Conservation (phyloP, 2,113 vertebrate species). For the Scortum barcoo region DNA sequence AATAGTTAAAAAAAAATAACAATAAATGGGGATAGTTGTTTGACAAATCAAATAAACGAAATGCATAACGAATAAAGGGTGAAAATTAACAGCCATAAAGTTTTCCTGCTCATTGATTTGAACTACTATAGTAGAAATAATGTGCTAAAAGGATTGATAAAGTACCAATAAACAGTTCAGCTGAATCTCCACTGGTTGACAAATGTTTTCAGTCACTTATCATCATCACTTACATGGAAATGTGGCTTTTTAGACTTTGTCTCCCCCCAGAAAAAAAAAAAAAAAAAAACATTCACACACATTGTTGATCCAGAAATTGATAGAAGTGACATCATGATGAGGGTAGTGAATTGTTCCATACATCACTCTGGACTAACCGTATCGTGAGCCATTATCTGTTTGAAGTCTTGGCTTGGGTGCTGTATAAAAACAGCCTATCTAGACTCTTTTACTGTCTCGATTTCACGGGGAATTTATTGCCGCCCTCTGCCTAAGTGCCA, state of each 20-base stretch:
- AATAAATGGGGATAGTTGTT: background rate
- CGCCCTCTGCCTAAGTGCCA: slow-evolving; percentile 37
- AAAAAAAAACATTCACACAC: too few relatives aligned
- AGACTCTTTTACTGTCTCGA: slow-evolving; percentile 46
- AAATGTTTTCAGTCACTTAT: background rate
- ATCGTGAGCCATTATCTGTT: slow-evolving; percentile 26
- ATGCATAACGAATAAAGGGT: background rate
- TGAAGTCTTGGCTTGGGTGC: slow-evolving; percentile 28
- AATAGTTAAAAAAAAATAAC: background rate
- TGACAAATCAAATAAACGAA: background rate
- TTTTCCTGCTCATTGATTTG: background rate
- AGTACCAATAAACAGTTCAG: background rate
- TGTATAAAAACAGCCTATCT: slow-evolving; percentile 38
- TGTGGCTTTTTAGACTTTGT: background rate
- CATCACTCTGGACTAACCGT: background rate
- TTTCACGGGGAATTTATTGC: slow-evolving; percentile 69
- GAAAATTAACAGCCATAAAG: background rate
- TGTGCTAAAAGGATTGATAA: background rate
- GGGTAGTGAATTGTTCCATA: background rate
- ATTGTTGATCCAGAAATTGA: background rate
- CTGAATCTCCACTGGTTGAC: background rate
- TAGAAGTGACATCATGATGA: background rate
- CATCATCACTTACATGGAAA: background rate
- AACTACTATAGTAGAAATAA: too few relatives aligned
- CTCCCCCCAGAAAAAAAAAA: background rate